A percentile compares a stretch with the other conserved stretches of the same genome.
phyloP scores from a whole-genome alignment of 2,888 invertebrate species.

The Lagria hirta region DNA sequence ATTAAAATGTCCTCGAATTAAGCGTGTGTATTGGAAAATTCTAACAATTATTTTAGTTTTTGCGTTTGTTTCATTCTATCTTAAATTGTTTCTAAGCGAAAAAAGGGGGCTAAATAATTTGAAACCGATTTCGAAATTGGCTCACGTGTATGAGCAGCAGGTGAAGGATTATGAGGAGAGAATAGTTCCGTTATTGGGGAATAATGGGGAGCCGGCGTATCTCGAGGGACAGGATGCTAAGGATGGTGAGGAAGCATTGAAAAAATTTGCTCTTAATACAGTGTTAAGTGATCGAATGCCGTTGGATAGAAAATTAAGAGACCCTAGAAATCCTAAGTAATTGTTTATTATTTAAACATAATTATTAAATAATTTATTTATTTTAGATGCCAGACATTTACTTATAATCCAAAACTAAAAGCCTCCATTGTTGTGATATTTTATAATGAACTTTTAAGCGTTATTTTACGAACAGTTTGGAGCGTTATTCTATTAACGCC shows the following conservation, averaged over 20 bases:
- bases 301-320: constrained; percentile 76
- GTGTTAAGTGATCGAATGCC: constrained; percentile 86
- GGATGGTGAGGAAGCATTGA: constrained; percentile 70
- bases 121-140: constrained; percentile 19
- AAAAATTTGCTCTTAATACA: constrained; percentile 85
- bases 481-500: constrained; percentile 81
- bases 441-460: constrained; percentile 75
- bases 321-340: constrained; percentile 58
- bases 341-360: constrained; percentile 25
- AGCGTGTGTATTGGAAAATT: constrained; percentile 35
- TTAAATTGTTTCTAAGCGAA: constrained; percentile 20
- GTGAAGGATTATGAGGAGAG: constrained; percentile 58
- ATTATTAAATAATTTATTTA: constrained; percentile 3
- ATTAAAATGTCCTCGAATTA: constrained; percentile 40
- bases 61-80: too few species aligned
- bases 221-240: constrained; percentile 71
- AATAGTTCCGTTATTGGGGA: constrained; percentile 71
- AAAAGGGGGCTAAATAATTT: constrained; percentile 1
- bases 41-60: constrained; percentile 2
- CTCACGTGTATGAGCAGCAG: constrained; percentile 33
- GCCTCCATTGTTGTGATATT: constrained; percentile 74
- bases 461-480: constrained; percentile 80
- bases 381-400: constrained; percentile 62
- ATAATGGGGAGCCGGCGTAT: constrained; percentile 68
- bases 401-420: constrained; percentile 66